Evolutionary conservation across 2,888 invertebrate genomes (phyloP).

Genomic region (Caenorhabditis imperialis): DNA sequence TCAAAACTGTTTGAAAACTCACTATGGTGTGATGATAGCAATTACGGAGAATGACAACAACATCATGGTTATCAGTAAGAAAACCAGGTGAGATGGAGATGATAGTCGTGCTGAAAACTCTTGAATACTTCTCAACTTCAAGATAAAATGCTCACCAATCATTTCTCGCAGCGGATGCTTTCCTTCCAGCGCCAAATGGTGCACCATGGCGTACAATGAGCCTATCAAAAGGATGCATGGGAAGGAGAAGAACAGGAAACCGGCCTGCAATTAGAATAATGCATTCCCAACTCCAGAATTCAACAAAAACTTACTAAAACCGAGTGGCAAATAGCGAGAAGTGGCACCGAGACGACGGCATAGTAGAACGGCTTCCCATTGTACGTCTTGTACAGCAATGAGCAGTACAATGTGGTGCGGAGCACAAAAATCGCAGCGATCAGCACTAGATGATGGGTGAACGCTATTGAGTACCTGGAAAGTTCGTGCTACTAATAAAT

Average conservation of each 20-base stretch:
- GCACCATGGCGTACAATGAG: slow-evolving; percentile 63
- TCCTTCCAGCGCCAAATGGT: slow-evolving; percentile 68
- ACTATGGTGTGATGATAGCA: slow-evolving; percentile 56
- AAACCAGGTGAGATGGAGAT: slow-evolving; percentile 59
- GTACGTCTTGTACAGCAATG: slow-evolving; percentile 43
- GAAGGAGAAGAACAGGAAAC: slow-evolving; percentile 69
- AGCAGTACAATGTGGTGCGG: slow-evolving; percentile 64
- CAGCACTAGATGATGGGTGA: slow-evolving; percentile 59
- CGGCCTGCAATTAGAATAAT: slow-evolving; percentile 71
- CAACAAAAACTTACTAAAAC: slow-evolving; percentile 58
- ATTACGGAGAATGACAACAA: slow-evolving; percentile 57
- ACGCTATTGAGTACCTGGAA: slow-evolving; percentile 69
- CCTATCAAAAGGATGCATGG: slow-evolving; percentile 65
- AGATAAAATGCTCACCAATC: slow-evolving; percentile 37
- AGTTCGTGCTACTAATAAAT: neutral
- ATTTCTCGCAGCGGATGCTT: slow-evolving; percentile 60
- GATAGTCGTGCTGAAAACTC: slow-evolving; percentile 39
- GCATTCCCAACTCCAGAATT: neutral
- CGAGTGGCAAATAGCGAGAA: slow-evolving; percentile 67
- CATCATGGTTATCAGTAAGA: slow-evolving; percentile 62
- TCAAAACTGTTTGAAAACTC: too few relatives aligned
- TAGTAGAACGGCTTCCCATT: slow-evolving; percentile 68
- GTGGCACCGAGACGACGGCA: slow-evolving; percentile 69
- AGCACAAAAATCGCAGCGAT: slow-evolving; percentile 63
- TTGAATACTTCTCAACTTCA: neutral